These are phyloP conservation scores for Halisarca cf. caerulea DNA, from an alignment of 37 sponge, comb jelly and placozoan species.

Conservation along the genomic window DNA sequence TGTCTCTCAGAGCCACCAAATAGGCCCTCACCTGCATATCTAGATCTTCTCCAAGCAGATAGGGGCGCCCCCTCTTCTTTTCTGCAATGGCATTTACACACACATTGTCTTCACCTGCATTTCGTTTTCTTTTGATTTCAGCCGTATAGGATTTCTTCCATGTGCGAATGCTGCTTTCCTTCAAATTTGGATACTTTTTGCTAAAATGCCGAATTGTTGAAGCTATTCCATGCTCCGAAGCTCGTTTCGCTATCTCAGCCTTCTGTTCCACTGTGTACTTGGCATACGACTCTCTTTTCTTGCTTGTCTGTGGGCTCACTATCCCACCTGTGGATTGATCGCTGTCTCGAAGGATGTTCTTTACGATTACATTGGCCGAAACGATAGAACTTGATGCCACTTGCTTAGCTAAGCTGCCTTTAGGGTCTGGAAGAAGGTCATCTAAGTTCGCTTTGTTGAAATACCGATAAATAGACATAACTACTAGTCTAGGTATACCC, in stretches of 20 bases:
- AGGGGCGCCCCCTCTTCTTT: conserved; percentile 19
- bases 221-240: not conserved
- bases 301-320: no score
- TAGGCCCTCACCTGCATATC: conserved; percentile 41
- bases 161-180: conserved; percentile 1
- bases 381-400: no score
- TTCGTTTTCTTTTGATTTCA: not conserved
- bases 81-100: not conserved
- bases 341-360: no score
- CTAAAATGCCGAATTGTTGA: conserved; percentile 7
- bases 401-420: no score
- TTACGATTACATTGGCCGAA: no score
- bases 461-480: not conserved
- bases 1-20: conserved; percentile 32
- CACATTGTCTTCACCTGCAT: not conserved
- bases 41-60: conserved; percentile 6
- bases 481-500: no score
- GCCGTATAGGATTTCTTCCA: not conserved
- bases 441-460: not conserved
- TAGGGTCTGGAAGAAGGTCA: not conserved
- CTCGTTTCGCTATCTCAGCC: not conserved
- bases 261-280: not conserved
- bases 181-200: not conserved
- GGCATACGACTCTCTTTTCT: not conserved
- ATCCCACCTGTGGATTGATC: no score